Evolutionary conservation across 2,888 invertebrate species (phyloP).

Genomic region (Deilephila elpenor): DNA sequence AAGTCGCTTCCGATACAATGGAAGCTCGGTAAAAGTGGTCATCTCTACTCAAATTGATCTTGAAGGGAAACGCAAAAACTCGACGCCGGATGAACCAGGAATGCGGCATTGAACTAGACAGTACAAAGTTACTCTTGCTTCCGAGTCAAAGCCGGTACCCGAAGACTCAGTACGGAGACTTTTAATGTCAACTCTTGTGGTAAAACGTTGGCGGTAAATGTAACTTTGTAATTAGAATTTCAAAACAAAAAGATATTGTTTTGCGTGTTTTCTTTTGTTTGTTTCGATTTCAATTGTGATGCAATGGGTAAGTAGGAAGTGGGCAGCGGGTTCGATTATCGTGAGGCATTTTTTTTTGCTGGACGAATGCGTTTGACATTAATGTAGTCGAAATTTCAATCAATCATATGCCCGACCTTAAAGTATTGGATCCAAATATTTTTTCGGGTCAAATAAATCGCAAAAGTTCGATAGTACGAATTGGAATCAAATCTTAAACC

Average conservation of each 20-base stretch:
- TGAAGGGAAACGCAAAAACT: slow-evolving; percentile 67
- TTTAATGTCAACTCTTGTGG: too few relatives aligned
- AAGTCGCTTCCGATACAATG: slow-evolving; percentile 33
- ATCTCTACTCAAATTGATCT: slow-evolving; percentile 54
- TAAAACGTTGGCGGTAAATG: neutral
- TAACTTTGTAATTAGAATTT: slow-evolving; percentile 10
- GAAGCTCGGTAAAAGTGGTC: slow-evolving; percentile 62
- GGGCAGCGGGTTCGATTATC: neutral
- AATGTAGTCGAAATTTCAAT: too few relatives aligned
- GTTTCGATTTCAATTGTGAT: neutral
- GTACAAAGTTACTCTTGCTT: slow-evolving; percentile 2
- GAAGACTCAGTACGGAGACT: neutral
- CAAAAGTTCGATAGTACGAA: too few relatives aligned
- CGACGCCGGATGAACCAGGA: slow-evolving; percentile 58
- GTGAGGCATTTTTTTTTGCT: too few relatives aligned
- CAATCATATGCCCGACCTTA: too few relatives aligned
- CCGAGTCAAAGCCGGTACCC: neutral
- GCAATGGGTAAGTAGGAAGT: neutral
- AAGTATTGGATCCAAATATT: too few relatives aligned
- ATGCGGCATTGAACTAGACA: slow-evolving; percentile 50
- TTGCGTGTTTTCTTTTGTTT: neutral
- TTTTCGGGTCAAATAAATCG: too few relatives aligned
- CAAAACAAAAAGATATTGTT: slow-evolving; percentile 1
- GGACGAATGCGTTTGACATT: too few relatives aligned
- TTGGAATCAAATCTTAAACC: too few relatives aligned